Conservation (phyloP, 2,888 invertebrate genomes). For the Anaspis maculata region DNA sequence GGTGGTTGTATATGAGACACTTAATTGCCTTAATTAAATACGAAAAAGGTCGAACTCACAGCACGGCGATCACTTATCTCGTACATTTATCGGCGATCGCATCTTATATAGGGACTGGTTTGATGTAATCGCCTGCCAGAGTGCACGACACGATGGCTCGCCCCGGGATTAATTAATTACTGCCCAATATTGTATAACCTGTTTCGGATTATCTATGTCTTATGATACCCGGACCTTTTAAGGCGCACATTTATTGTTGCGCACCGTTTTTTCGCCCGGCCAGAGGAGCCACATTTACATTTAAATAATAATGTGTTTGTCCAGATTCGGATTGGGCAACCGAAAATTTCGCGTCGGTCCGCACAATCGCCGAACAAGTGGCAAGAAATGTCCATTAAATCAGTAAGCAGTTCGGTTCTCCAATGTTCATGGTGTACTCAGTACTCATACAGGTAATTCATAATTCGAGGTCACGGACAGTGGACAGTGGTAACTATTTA, state of each 20-base stretch:
- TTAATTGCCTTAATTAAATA: conserved; percentile 43
- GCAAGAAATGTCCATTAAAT: too few relatives aligned
- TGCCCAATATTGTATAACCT: conserved; percentile 30
- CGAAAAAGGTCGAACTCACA: conserved; percentile 40
- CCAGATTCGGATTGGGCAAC: too few relatives aligned
- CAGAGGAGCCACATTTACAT: conserved; percentile 18
- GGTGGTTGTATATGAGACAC: conserved; percentile 38
- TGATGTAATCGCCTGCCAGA: conserved; percentile 33
- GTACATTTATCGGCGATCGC: conserved; percentile 35
- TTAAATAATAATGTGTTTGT: too few relatives aligned
- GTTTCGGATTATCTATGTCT: conserved; percentile 30
- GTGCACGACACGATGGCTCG: conserved; percentile 28
- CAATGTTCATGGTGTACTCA: too few relatives aligned
- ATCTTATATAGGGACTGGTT: conserved; percentile 30
- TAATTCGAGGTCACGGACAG: too few relatives aligned
- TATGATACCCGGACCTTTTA: conserved; percentile 31
- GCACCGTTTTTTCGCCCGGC: conserved; percentile 20
- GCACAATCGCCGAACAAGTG: too few relatives aligned
- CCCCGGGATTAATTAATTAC: conserved; percentile 35
- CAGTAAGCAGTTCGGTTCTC: too few relatives aligned
- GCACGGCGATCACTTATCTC: conserved; percentile 37
- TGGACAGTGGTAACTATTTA: too few relatives aligned
- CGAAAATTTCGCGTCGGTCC: too few relatives aligned
- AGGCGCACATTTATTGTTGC: conserved; percentile 30
- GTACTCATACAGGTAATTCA: too few relatives aligned